phyloP scores from a whole-genome alignment of 1,140 invertebrate genomes.

The Panulirus ornatus region DNA sequence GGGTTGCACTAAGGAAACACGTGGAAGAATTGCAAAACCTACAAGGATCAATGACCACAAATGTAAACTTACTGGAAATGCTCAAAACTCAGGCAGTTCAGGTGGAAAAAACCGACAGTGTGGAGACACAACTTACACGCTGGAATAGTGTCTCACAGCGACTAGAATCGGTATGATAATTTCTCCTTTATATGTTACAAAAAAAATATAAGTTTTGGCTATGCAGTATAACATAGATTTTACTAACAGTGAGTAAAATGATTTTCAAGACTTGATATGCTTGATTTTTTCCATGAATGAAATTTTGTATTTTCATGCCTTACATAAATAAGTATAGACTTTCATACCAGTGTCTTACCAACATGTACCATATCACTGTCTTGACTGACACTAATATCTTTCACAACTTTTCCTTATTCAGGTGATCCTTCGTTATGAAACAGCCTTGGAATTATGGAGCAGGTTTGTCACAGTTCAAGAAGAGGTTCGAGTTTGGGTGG shows the following conservation, averaged over 20 bases:
- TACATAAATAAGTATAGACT: no score
- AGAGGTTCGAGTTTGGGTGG: slow-evolving; percentile 73
- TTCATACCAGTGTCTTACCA: no score
- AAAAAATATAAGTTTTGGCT: no score
- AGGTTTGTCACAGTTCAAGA: slow-evolving; percentile 70
- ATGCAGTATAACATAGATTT: no score
- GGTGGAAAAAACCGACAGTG: slow-evolving; percentile 83
- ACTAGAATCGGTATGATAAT: slow-evolving; percentile 83
- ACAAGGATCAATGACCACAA: slow-evolving; percentile 83
- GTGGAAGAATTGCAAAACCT: slow-evolving; percentile 80
- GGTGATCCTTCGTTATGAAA: slow-evolving; percentile 74
- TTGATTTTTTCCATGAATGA: no score
- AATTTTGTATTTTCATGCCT: no score
- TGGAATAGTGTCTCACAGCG: slow-evolving; percentile 76
- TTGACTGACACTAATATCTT: no score
- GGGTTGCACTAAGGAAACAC: slow-evolving; percentile 61
- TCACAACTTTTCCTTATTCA: background rate
- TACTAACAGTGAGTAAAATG: no score
- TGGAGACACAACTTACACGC: slow-evolving; percentile 81
- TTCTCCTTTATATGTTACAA: slow-evolving; percentile 80
- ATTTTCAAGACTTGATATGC: no score
- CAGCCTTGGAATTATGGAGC: slow-evolving; percentile 72
- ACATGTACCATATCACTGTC: no score
- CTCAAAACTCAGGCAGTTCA: slow-evolving; percentile 84
- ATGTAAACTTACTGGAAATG: slow-evolving; percentile 85